Conservation (phyloP, 2,888 invertebrate genomes). For the Anarsia innoxiella region DNA sequence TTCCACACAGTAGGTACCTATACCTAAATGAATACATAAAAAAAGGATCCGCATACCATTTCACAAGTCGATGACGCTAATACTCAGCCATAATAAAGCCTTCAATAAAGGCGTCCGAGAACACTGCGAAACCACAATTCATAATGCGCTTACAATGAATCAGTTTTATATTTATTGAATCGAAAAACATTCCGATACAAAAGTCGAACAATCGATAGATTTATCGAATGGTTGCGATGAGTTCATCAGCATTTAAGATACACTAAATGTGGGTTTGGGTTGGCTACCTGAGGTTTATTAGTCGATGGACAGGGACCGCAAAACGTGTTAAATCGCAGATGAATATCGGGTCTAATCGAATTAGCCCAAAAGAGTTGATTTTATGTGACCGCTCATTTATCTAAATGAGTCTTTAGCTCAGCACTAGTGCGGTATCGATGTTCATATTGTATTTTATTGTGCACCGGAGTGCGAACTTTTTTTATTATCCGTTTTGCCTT, state of each 20-base stretch:
- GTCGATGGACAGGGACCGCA: slow-evolving; percentile 62
- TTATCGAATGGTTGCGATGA: slow-evolving; percentile 44
- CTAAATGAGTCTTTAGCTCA: slow-evolving; percentile 21
- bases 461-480: too few relatives aligned
- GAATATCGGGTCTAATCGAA: slow-evolving; percentile 70
- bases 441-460: too few relatives aligned
- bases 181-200: slow-evolving; percentile 39
- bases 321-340: slow-evolving; percentile 72
- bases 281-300: slow-evolving; percentile 69
- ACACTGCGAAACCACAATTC: slow-evolving; percentile 18
- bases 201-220: slow-evolving; percentile 46
- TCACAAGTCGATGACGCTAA: neutral
- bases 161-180: slow-evolving; percentile 27
- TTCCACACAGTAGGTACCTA: too few relatives aligned
- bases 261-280: slow-evolving; percentile 46
- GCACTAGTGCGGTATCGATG: neutral
- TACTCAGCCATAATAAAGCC: slow-evolving; percentile 2
- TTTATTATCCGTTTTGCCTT: too few relatives aligned
- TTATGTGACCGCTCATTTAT: slow-evolving; percentile 67
- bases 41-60: too few relatives aligned
- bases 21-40: too few relatives aligned
- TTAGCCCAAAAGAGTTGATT: slow-evolving; percentile 70
- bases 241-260: slow-evolving; percentile 67
- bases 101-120: neutral
- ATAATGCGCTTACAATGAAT: slow-evolving; percentile 30